Evolutionary conservation across 2,797 vertebrate species (phyloP), one percentile per base, ranked within the genome.

Genomic region (Adelosebastes latens): DNA sequence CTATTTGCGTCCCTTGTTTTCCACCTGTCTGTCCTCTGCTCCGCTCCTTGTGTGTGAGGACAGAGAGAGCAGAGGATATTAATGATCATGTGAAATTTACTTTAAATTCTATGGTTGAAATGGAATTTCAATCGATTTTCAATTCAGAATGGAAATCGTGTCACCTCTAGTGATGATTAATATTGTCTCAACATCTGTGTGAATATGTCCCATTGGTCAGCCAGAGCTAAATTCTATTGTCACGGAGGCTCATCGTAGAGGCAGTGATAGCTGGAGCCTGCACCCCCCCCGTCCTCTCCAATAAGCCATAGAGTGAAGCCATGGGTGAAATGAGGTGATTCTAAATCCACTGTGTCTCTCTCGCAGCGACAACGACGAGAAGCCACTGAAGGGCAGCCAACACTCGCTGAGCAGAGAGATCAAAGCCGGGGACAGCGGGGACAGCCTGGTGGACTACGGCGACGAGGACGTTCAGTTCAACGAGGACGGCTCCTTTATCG

Each of bases 401-500:
- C 96, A 83, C 87, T 98, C 98, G 29, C 94, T 99, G 64, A 95
- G 95, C 77, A 96, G 96, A 75, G 95, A 97, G 81, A 96, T 97
- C 89, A 98, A 98, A 93, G 94, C 95, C n/a, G 96, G 95, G 13
- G 97, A 96, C 90, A 99, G 98, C 53, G 97, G 97, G 66, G 98
- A 99, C 95, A 99, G 98, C 90, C 94, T 99, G 91, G 98, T 97
- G 81, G 97, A 98, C 92, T 99, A 99, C 18, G 97, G 97, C 24
- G 98, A 98, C 1, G 98, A 98, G 90, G 98, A 99, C 2, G 96
- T 88, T 46, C 97, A 98, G 84, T 99, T 99, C 96, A 98, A 97
- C 52, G 98, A 99, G 95, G 98, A 99, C 10, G 98, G 98, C 72
- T 99, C 98, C 16, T 99, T 99, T 83, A 99, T 99, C 74, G 98